Percentiles rank a stretch among this genome's conserved stretches.
These are phyloP conservation scores for Xiphophorus hellerii DNA, from an alignment of 2,113 vertebrate species.

Conservation along the genomic window DNA sequence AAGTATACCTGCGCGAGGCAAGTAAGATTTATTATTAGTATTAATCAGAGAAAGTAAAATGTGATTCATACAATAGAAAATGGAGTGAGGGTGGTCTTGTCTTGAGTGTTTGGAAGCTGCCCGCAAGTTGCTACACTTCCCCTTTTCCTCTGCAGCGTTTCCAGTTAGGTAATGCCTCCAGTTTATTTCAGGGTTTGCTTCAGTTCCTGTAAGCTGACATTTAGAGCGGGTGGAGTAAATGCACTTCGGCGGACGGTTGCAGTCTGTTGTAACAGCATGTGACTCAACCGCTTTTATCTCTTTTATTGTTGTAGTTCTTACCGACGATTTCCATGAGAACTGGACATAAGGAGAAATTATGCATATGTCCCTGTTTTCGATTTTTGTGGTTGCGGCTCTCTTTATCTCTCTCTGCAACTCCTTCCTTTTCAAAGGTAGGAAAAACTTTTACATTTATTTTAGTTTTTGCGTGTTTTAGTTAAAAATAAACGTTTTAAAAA, in stretches of 20 bases:
- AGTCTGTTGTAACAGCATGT: neutral
- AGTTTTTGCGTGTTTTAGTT: too few relatives aligned
- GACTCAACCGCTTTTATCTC: neutral
- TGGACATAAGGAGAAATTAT: constrained; percentile 30
- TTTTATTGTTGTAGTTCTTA: neutral
- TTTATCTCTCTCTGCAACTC: too few relatives aligned
- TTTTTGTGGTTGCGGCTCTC: constrained; percentile 3
- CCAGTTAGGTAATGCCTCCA: constrained; percentile 56
- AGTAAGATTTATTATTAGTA: neutral
- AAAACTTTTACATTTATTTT: neutral
- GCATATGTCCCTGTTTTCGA: neutral
- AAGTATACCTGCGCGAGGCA: neutral
- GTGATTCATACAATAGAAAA: neutral
- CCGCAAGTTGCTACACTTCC: constrained; percentile 22
- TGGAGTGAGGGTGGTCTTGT: neutral
- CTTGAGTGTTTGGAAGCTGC: neutral
- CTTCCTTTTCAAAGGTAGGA: constrained; percentile 46
- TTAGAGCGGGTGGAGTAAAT: neutral
- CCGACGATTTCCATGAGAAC: neutral
- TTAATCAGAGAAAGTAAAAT: neutral
- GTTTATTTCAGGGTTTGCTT: constrained; percentile 53
- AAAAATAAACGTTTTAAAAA: too few relatives aligned
- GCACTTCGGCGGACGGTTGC: neutral
- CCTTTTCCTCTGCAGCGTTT: constrained; percentile 9
- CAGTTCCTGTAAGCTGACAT: constrained; percentile 62